Base-by-base conservation (phyloP, 2,113 vertebrate species). In the Alouatta palliata region DNA sequence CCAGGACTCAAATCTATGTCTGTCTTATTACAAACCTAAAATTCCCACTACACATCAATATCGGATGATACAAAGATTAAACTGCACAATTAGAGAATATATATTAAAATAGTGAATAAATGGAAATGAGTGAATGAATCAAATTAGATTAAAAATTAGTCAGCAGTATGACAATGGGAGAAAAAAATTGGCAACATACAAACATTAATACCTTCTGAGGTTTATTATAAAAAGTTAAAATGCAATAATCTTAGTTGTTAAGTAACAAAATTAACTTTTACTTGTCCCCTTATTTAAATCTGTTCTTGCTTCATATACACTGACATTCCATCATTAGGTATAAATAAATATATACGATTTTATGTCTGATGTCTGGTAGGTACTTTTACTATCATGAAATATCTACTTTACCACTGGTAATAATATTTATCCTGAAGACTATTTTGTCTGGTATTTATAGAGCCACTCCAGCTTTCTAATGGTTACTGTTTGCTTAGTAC, bases 141-240 rank as follows among this genome's bases (percentile, higher is more conserved):
- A 83, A 40, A 82, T 76, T 9, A 23, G 40, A 76, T 37, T 56
- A 66, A 86, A 89, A 89, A 58, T 43, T 32, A 89, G 56, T 25
- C 8, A 58, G 61, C 21, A 80, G 21, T 40, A 96, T 92, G 49
- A 49, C 7, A 43, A 3, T 9, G 58, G 32, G 9, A 73, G 54
- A 87, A 61, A 86, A 35, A 95, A 54, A 45, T 2, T 87, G 66
- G 70, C 54, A 87, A 82, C 19, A 66, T n/a, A 75, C 35, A 27
- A 30, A 56, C 45, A 88, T 43, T 45, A 61, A 89, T 47, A 54
- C 11, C 21, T 27, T 45, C 76, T 87, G 30, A 87, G n/a, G 25
- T 61, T 92, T 73, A 88, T 43, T 79, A 64, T 45, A 92, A 89
- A 71, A 89, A 88, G 13, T n/a, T 91, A 77, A 91, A 90, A 71